Conservation (phyloP, 2,888 invertebrate species). For the Mesoligia furuncula region DNA sequence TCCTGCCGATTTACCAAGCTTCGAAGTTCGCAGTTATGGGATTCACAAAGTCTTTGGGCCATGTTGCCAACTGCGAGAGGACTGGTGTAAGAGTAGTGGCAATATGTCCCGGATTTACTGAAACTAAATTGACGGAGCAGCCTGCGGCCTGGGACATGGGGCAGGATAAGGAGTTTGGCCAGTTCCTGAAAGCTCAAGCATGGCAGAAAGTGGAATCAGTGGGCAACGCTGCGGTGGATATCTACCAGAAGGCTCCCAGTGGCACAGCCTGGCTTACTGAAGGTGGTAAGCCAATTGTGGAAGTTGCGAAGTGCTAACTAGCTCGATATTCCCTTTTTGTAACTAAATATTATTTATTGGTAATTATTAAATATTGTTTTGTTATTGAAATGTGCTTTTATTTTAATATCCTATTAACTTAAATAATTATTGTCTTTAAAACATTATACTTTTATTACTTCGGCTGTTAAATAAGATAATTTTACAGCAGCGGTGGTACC, state of each 20-base stretch:
- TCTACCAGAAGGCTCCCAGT: conserved; percentile 82
- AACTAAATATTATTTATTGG: neutral
- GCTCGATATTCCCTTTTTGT: neutral
- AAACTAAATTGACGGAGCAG: conserved; percentile 74
- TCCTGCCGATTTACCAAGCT: conserved; percentile 90
- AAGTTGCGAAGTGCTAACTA: conserved; percentile 72
- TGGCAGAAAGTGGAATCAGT: conserved; percentile 79
- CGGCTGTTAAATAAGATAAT: no score
- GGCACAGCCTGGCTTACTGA: conserved; percentile 90
- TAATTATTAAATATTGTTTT: conserved; percentile 36
- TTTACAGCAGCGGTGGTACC: neutral
- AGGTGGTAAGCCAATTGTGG: conserved; percentile 79
- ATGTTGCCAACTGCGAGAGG: conserved; percentile 81
- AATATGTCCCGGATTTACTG: conserved; percentile 89
- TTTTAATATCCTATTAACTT: neutral
- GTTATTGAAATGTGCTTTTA: neutral
- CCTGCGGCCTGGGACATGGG: conserved; percentile 60
- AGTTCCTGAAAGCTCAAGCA: conserved; percentile 45
- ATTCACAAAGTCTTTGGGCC: conserved; percentile 87
- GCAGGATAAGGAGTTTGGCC: conserved; percentile 57
- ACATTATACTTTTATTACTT: conserved; percentile 5
- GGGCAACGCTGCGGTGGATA: conserved; percentile 75
- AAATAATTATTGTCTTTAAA: neutral
- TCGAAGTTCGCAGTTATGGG: conserved; percentile 91
- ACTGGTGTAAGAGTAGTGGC: conserved; percentile 89